Conservation (phyloP, 2,888 invertebrate species). For the Troilus luridus region DNA sequence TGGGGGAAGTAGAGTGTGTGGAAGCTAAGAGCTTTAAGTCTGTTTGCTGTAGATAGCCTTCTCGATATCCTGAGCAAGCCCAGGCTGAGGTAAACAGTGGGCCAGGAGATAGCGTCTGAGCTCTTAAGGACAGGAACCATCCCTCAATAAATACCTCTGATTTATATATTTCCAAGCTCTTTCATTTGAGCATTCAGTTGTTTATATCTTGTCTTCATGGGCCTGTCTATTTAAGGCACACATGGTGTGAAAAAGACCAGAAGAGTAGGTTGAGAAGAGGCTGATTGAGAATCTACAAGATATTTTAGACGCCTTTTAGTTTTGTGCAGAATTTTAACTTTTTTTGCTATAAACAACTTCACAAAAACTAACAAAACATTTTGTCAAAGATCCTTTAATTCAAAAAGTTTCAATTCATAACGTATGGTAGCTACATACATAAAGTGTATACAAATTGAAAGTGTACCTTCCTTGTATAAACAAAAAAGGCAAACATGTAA, state of each 20-base stretch:
- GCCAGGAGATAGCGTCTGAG: background rate
- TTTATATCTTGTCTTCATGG: background rate
- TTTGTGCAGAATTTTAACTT: background rate
- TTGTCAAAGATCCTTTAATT: no score
- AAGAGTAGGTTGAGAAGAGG: background rate
- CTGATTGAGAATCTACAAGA: background rate
- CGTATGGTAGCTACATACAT: no score
- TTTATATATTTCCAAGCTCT: background rate
- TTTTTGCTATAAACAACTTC: background rate
- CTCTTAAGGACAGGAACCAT: background rate
- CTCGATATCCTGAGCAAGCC: constrained; percentile 11
- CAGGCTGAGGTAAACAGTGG: background rate
- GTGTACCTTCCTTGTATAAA: no score
- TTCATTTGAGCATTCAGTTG: background rate
- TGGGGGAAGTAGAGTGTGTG: background rate
- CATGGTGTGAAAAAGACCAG: background rate
- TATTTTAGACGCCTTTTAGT: background rate
- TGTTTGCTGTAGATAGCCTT: constrained; percentile 32
- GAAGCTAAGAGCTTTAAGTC: constrained; percentile 5
- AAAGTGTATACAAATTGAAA: no score
- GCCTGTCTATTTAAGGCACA: background rate
- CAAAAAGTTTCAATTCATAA: no score
- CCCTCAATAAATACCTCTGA: constrained; percentile 14
- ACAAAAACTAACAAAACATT: no score
- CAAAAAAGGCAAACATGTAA: no score